Percentiles rank a stretch among this genome's conserved stretches.
Conservation (phyloP, 2,113 vertebrate species). For the Ondatra zibethicus region DNA sequence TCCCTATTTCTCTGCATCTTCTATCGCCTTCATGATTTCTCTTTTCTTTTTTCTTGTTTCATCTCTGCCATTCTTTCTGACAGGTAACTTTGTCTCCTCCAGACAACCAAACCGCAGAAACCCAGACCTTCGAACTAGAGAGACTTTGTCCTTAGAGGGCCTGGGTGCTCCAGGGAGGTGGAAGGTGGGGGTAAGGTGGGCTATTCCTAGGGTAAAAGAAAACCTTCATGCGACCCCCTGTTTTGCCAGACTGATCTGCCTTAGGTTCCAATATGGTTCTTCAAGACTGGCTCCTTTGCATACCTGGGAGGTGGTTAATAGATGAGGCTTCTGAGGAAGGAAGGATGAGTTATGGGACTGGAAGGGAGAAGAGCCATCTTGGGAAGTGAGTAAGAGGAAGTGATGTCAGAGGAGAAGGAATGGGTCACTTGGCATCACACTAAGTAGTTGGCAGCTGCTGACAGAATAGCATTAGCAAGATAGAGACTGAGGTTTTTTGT, state of each 20-base stretch:
- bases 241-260: neutral
- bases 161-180: neutral
- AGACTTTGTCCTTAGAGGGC: neutral
- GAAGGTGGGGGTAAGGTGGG: neutral
- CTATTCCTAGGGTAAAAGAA: neutral
- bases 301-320: conserved; percentile 12
- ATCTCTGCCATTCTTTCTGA: neutral
- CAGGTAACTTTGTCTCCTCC: conserved; percentile 4
- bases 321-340: conserved; percentile 42
- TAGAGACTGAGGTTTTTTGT: neutral
- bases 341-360: conserved; percentile 60
- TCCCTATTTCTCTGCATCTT: neutral
- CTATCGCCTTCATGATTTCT: neutral
- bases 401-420: conserved; percentile 78
- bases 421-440: neutral
- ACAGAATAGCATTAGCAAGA: neutral
- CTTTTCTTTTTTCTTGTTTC: neutral
- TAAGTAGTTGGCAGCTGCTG: neutral
- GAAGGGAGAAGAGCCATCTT: conserved; percentile 75
- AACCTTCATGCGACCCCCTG: neutral
- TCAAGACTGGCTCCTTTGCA: neutral
- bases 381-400: conserved; percentile 86
- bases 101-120: neutral
- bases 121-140: neutral
- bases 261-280: neutral